Evolutionary conservation across 2,888 invertebrate species (phyloP).

Genomic region (Ecdyonurus torrentis): DNA sequence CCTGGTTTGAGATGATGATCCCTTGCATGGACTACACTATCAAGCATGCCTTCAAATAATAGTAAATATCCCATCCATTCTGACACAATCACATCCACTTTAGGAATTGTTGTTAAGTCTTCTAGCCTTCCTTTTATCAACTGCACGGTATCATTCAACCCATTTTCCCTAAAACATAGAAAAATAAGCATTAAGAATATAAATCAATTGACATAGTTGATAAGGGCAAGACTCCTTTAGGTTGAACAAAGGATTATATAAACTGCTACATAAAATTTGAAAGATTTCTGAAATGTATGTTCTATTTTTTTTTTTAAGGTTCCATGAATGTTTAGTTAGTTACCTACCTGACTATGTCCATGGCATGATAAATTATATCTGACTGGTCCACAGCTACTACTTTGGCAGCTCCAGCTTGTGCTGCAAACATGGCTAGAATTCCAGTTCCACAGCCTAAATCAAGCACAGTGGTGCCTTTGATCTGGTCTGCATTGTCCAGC

Average conservation of each 20-base stretch:
- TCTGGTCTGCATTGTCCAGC: slow-evolving; percentile 46
- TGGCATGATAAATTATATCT: slow-evolving; percentile 86
- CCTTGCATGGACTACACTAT: slow-evolving; percentile 78
- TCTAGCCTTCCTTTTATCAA: slow-evolving; percentile 76
- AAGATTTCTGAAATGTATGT: too few relatives aligned
- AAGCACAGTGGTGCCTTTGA: slow-evolving; percentile 63
- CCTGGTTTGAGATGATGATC: slow-evolving; percentile 59
- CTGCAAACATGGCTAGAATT: slow-evolving; percentile 95
- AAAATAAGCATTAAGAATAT: slow-evolving; percentile 9
- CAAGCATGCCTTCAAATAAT: slow-evolving; percentile 91
- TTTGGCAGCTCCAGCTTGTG: slow-evolving; percentile 76
- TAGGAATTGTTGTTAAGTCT: slow-evolving; percentile 54
- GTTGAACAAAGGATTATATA: background rate
- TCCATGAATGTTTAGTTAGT: too few relatives aligned
- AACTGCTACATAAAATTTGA: slow-evolving; percentile 12
- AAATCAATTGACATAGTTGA: slow-evolving; percentile 5
- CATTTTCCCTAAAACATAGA: slow-evolving; percentile 45
- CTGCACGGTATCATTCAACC: slow-evolving; percentile 50
- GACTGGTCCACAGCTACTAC: slow-evolving; percentile 94
- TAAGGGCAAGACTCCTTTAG: background rate
- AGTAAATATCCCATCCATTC: slow-evolving; percentile 99
- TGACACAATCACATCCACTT: slow-evolving; percentile 83
- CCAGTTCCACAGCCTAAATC: slow-evolving; percentile 98
- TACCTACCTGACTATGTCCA: slow-evolving; percentile 72
- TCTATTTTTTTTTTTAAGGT: too few relatives aligned